Conservation (phyloP, 2,797 vertebrate genomes). For the Sciurus vulgaris region DNA sequence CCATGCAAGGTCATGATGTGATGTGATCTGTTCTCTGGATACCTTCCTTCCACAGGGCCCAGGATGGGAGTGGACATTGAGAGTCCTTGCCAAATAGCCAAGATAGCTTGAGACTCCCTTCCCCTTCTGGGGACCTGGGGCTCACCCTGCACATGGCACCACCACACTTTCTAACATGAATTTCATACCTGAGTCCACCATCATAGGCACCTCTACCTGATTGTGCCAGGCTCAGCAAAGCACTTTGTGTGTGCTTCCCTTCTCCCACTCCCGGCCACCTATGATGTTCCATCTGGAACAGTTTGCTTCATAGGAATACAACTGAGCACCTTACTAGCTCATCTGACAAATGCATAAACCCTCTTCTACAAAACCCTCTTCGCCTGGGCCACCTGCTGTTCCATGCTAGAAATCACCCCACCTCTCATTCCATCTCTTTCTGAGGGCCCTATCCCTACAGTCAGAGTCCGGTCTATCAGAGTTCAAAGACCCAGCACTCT, state of each 20-base stretch:
- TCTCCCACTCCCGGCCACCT: background rate
- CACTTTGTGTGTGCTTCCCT: background rate
- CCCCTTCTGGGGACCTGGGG: background rate
- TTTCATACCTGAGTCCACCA: background rate
- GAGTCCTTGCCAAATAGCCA: background rate
- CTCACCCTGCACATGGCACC: background rate
- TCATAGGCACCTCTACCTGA: background rate
- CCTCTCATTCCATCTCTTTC: background rate
- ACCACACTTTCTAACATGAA: background rate
- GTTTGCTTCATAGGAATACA: background rate
- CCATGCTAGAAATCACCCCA: background rate
- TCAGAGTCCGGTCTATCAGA: background rate
- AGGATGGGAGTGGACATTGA: background rate
- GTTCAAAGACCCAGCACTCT: background rate
- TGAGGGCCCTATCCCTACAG: background rate
- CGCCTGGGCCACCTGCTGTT: background rate
- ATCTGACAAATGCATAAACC: conserved; percentile 33
- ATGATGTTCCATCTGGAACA: conserved; percentile 23
- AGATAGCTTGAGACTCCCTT: background rate
- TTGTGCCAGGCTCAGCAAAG: background rate
- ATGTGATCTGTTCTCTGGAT: conserved; percentile 55
- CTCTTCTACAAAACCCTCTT: background rate
- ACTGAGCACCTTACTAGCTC: background rate
- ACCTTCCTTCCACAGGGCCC: background rate
- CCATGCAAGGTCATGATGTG: background rate